phyloP scores from a whole-genome alignment of 1,140 invertebrate species.

The Drosophila erecta region DNA sequence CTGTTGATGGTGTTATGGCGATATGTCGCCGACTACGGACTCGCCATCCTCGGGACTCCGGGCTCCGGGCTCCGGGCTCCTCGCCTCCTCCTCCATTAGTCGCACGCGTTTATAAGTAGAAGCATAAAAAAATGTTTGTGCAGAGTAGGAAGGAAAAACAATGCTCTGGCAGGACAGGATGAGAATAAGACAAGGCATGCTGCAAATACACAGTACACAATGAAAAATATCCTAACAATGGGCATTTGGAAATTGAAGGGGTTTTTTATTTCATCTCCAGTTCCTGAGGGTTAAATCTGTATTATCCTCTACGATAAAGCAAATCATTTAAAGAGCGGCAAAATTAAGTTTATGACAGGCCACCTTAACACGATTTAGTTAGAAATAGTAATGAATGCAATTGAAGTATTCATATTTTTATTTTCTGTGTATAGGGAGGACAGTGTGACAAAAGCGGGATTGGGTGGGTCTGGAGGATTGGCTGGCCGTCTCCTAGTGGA shows the following conservation, averaged over 20 bases:
- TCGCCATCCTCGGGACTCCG: slow-evolving; percentile 20
- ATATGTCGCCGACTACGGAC: slow-evolving; percentile 72
- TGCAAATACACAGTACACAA: slow-evolving; percentile 16
- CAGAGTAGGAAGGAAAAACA: slow-evolving; percentile 61
- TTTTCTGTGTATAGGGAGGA: slow-evolving; percentile 18
- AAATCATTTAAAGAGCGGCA: neutral
- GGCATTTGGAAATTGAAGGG: neutral
- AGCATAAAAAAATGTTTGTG: slow-evolving; percentile 73
- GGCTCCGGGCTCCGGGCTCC: slow-evolving; percentile 14
- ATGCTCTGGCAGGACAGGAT: slow-evolving; percentile 39
- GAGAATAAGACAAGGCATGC: slow-evolving; percentile 17
- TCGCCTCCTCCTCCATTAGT: slow-evolving; percentile 11
- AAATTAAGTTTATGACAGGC: too few species aligned
- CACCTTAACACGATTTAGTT: neutral
- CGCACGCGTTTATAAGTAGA: slow-evolving; percentile 65
- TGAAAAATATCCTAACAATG: neutral
- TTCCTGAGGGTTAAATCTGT: neutral
- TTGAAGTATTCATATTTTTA: neutral
- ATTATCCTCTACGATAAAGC: neutral
- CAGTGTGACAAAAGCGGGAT: slow-evolving; percentile 19
- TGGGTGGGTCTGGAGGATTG: neutral
- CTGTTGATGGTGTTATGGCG: slow-evolving; percentile 82
- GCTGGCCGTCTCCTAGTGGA: slow-evolving; percentile 45
- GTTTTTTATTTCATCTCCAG: neutral
- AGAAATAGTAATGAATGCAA: too few species aligned